Evolutionary conservation across 2,113 vertebrate genomes (phyloP).

Genomic region (Asarcornis scutulata): DNA sequence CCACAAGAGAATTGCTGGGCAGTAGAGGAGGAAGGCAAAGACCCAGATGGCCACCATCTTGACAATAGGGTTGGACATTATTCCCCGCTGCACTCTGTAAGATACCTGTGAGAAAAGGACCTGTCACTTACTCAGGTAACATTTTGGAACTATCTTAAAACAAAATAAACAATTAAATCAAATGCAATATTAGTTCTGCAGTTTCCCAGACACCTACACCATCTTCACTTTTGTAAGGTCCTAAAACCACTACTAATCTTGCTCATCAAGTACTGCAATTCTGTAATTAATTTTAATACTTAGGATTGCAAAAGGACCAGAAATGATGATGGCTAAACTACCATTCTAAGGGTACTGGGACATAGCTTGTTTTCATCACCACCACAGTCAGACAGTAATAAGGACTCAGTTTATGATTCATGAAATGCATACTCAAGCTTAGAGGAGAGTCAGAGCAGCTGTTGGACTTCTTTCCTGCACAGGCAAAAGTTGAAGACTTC

Average conservation of each 20-base stretch:
- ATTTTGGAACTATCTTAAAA: not conserved
- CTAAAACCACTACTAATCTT: not conserved
- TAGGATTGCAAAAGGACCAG: not conserved
- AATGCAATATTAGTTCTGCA: not conserved
- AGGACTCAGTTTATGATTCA: not conserved
- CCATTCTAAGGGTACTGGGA: not conserved
- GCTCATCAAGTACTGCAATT: not conserved
- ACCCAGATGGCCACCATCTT: slow-evolving; percentile 86
- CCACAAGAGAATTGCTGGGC: slow-evolving; percentile 85
- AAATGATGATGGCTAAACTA: not conserved
- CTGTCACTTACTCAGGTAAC: not conserved
- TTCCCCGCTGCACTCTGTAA: slow-evolving; percentile 82
- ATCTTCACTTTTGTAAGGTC: not conserved
- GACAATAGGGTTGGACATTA: slow-evolving; percentile 72
- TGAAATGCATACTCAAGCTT: not conserved
- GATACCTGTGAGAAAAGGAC: slow-evolving; percentile 76
- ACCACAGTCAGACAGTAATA: not conserved
- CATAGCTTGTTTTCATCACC: not conserved
- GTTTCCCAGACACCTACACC: not conserved
- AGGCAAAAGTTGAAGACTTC: not conserved
- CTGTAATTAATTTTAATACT: not conserved
- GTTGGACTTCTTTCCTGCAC: not conserved
- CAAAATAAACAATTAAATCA: not conserved
- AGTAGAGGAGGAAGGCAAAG: slow-evolving; percentile 85
- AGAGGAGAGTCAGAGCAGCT: not conserved